phyloP scores from a whole-genome alignment of 2,888 invertebrate species.

The Dynastes hyllus region DNA sequence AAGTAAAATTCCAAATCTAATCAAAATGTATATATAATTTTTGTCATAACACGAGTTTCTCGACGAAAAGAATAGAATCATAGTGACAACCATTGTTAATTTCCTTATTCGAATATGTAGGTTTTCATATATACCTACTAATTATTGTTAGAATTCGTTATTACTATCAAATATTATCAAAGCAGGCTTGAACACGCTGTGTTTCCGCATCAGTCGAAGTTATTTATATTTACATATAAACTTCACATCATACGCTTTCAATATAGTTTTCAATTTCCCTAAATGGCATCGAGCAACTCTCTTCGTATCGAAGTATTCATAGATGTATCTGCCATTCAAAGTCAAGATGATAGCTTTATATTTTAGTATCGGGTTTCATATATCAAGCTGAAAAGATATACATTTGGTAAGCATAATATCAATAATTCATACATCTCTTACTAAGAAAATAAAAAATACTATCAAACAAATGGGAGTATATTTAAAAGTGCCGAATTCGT shows the following conservation, averaged over 20 bases:
- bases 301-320: neutral
- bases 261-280: neutral
- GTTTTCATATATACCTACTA: neutral
- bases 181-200: neutral
- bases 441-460: neutral
- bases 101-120: neutral
- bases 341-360: neutral
- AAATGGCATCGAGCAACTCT: neutral
- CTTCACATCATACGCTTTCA: neutral
- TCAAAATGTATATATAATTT: too few relatives aligned
- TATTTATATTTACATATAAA: slow-evolving; percentile 3
- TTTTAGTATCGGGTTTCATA: neutral
- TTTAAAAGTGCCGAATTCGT: neutral
- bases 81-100: too few relatives aligned
- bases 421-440: slow-evolving; percentile 5
- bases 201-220: neutral
- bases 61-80: too few relatives aligned
- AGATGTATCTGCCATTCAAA: neutral
- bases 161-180: neutral
- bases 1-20: too few relatives aligned
- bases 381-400: neutral
- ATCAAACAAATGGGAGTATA: neutral
- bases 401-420: neutral
- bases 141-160: neutral
- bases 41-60: too few relatives aligned